phyloP scores from a whole-genome alignment of 1,140 invertebrate genomes.

The Galleria mellonella region DNA sequence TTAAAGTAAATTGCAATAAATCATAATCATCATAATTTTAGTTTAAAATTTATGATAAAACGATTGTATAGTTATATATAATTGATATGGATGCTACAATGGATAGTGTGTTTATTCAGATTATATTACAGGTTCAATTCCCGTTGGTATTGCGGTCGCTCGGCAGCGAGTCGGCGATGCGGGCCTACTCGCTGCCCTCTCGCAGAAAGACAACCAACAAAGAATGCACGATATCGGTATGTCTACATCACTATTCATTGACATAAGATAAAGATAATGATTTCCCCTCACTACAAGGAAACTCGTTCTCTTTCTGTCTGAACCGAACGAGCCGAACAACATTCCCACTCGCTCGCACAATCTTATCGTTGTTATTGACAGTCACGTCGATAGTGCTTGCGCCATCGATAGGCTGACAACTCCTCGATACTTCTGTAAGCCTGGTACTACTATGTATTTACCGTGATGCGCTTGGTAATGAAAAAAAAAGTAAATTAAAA shows the following conservation, averaged over 20 bases:
- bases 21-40: too few species aligned
- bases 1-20: too few species aligned
- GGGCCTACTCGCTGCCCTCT: slow-evolving; percentile 51
- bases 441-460: slow-evolving; percentile 68
- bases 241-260: slow-evolving; percentile 19
- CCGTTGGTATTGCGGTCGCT: slow-evolving; percentile 90
- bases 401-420: slow-evolving; percentile 28
- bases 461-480: slow-evolving; percentile 47
- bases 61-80: too few species aligned
- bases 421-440: slow-evolving; percentile 39
- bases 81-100: not conserved
- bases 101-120: slow-evolving; percentile 3
- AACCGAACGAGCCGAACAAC: not conserved
- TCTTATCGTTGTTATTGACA: slow-evolving; percentile 17
- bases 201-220: slow-evolving; percentile 67
- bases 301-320: not conserved
- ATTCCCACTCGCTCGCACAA: not conserved
- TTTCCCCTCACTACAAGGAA: not conserved
- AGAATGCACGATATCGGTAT: slow-evolving; percentile 75
- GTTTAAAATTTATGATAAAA: too few species aligned
- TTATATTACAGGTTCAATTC: slow-evolving; percentile 77
- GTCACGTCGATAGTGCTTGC: slow-evolving; percentile 25
- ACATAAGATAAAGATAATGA: not conserved
- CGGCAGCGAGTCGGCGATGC: slow-evolving; percentile 81
- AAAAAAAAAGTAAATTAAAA: slow-evolving; percentile 48